Evolutionary conservation across 2,888 invertebrate species (phyloP), one percentile per base, ranked within the genome.

Genomic region (Ennomos erosarius): DNA sequence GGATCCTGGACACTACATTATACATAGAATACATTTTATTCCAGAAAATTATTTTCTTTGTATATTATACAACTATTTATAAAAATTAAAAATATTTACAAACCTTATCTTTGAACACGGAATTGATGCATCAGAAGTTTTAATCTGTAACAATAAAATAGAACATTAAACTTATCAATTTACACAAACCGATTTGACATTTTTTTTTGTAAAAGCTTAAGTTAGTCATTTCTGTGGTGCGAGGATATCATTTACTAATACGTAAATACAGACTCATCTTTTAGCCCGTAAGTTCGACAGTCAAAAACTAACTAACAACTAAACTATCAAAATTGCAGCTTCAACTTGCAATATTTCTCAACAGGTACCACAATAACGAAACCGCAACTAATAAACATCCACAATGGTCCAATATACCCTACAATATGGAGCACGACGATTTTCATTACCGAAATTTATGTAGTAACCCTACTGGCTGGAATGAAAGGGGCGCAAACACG

Each of bases 391-490:
- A 62, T 67, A 68, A 67, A 68, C 62, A 56, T 58, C 42, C 62
- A 54, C 43, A 50, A 65, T 58, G 67, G 68, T 67, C 62, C 64
- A 67, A 65, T 68, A 68, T 68, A 69, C 57, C 60, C 65, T 59
- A 59, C 65, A 56, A 63, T 64, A 67, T 58, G 61, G 49, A 53
- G 59, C 63, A 56, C 62, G 63, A 68, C 65, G 65, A 67, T 69
- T 69, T 62, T 68, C 73, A 71, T 69, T 69, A 68, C 65, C 62
- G 58, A 62, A 67, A 68, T 73, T 73, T 69, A 73, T 73, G 64
- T 59, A 43, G 52, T 60, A 54, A 55, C 55, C 65, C 63, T 48
- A 59, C 62, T 26, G 60, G 66, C 55, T 57, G 55, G 65, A 70
- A 73, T 67, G 65, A 70, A 70, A 69, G 62, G 66, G 65, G 63